A percentile compares a stretch with the other conserved stretches of the same genome.
Evolutionary conservation across 2,888 invertebrate genomes (phyloP).

Genomic region (Pandemis heparana): DNA sequence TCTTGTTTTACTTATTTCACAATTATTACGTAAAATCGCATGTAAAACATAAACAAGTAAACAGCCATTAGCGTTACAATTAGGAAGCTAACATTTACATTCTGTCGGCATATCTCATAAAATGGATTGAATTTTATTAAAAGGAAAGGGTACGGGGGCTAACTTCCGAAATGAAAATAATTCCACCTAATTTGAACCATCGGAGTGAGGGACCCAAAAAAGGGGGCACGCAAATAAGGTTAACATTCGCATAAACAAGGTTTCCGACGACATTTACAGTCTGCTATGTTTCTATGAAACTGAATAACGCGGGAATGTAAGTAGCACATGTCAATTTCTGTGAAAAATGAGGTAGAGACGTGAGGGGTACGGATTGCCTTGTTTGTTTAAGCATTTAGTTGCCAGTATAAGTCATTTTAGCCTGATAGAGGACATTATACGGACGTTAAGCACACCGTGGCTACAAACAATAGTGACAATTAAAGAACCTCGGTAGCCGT

Average conservation of each 20-base stretch:
- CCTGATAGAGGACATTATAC: no score
- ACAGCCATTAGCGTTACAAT: neutral
- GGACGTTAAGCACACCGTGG: no score
- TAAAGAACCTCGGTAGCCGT: no score
- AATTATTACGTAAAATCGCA: neutral
- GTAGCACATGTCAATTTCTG: conserved; percentile 8
- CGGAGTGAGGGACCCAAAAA: conserved; percentile 36
- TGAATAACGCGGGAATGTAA: conserved; percentile 16
- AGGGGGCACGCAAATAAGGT: conserved; percentile 29
- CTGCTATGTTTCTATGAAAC: conserved; percentile 22
- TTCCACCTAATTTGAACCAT: conserved; percentile 6
- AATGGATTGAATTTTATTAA: neutral
- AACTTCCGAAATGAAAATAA: conserved; percentile 1
- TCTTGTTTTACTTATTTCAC: no score
- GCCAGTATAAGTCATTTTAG: neutral
- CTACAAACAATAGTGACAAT: no score
- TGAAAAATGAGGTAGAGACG: neutral
- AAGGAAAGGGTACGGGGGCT: neutral
- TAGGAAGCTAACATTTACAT: neutral
- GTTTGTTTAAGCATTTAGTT: neutral
- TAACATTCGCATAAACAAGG: conserved; percentile 41
- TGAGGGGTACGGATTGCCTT: neutral
- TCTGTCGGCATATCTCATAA: neutral
- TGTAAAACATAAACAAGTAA: neutral
- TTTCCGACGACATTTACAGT: conserved; percentile 30